phyloP scores from a whole-genome alignment of 2,888 invertebrate species.

The Volucella inflata region DNA sequence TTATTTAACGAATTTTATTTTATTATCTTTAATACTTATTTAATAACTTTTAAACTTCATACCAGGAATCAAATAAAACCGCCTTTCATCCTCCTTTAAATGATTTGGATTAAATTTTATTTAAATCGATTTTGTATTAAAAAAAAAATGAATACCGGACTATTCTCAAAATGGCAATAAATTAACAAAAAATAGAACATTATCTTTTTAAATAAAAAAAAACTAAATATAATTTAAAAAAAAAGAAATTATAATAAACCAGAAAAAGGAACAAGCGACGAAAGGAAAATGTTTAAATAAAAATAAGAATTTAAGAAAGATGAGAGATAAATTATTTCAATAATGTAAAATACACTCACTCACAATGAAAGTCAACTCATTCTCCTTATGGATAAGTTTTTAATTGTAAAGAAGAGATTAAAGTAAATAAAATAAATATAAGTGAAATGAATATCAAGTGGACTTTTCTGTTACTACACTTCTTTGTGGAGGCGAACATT shows the following conservation, averaged over 20 bases:
- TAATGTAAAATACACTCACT: slow-evolving; percentile 67
- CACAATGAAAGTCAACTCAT: slow-evolving; percentile 64
- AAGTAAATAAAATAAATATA: slow-evolving; percentile 73
- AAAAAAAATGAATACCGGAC: slow-evolving; percentile 11
- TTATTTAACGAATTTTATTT: background rate
- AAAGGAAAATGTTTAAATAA: slow-evolving; percentile 13
- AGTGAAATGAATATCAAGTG: slow-evolving; percentile 52
- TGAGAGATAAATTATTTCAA: slow-evolving; percentile 21
- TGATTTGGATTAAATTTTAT: slow-evolving; percentile 25
- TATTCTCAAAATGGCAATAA: slow-evolving; percentile 63
- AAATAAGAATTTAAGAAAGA: slow-evolving; percentile 15
- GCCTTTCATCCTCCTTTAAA: too few relatives aligned
- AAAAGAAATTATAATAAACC: slow-evolving; percentile 32
- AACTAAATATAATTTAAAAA: too few relatives aligned
- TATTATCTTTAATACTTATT: too few relatives aligned
- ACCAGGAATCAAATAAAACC: too few relatives aligned
- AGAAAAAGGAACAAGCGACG: slow-evolving; percentile 18
- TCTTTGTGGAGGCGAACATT: background rate
- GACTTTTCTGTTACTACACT: slow-evolving; percentile 9
- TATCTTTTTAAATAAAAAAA: slow-evolving; percentile 39
- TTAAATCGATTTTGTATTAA: slow-evolving; percentile 20
- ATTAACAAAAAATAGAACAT: slow-evolving; percentile 12
- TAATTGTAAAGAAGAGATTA: slow-evolving; percentile 72
- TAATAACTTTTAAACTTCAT: too few relatives aligned
- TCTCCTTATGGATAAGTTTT: slow-evolving; percentile 70